Evolutionary conservation across 2,113 vertebrate species (phyloP), one percentile per base, ranked within the genome.

Genomic region (Erythrocercus mccallii): DNA sequence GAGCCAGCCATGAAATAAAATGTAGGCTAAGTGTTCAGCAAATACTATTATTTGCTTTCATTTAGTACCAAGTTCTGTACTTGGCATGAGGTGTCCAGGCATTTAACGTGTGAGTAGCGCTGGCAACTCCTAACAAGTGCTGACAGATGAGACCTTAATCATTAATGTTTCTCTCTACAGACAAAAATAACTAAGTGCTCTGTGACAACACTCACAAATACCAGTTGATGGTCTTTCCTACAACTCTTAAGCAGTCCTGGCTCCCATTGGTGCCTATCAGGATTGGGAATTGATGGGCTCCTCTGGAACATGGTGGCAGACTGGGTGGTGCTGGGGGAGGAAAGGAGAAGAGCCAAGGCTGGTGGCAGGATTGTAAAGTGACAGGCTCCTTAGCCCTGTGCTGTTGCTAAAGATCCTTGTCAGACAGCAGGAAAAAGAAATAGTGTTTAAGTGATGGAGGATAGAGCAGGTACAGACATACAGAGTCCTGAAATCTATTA

Each of bases 1-100:
- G 11, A 97, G 81, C 65, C 60, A 66, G 30, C 76, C 68, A 25
- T 95, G 86, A 93, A 93, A 93, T 94, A 94, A 97, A 94, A 93
- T 53, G 77, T 30, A 50, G 81, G 82, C n/a, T 81, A 92, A 92
- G 60, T 86, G 81, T 78, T 1, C 0, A 68, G 72, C 64, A 90
- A 72, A 78, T 86, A 42, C 18, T 81, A 11, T 93, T 84, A 78
- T 61, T 86, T 95, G 66, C 47, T 90, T 74, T 56, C 38, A 25
- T 83, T 96, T 90, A 68, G 48, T 71, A 90, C 82, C 38, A 50
- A 45, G 23, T 92, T 81, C 57, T 78, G 61, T 68, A 15, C 66
- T 86, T 69, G 88, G 57, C 42, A 20, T 21, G 40, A 81, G 30
- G n/a, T 86, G 79, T 68, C 68, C 60, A 54, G 82, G 37, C 68